Evolutionary conservation across 2,113 vertebrate genomes (phyloP).

Genomic region (Amblyornis subalaris): DNA sequence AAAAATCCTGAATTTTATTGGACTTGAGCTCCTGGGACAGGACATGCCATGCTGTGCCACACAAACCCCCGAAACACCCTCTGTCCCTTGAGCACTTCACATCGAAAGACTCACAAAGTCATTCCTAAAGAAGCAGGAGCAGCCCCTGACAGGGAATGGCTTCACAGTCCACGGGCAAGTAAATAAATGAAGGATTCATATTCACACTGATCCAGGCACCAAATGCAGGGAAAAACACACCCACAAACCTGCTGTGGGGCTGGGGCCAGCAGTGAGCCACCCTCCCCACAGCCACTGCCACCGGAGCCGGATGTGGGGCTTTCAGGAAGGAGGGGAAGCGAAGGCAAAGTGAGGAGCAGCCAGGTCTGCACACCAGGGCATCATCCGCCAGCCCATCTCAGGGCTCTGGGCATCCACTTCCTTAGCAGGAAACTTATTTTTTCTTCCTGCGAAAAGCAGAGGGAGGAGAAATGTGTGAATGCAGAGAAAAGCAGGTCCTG

Average conservation of each 20-base stretch:
- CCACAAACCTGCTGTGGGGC: fast-evolving
- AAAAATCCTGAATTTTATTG: slow-evolving; percentile 14
- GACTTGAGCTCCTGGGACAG: neutral
- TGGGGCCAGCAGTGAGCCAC: neutral
- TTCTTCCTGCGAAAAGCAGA: slow-evolving; percentile 58
- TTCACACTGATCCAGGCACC: fast-evolving
- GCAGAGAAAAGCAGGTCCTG: fast-evolving
- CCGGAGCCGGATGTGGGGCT: fast-evolving
- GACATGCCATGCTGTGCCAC: fast-evolving
- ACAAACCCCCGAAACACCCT: neutral
- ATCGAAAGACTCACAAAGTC: neutral
- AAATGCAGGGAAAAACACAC: neutral
- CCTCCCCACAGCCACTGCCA: neutral
- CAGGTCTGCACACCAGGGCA: neutral
- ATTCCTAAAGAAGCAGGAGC: neutral
- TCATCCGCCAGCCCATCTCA: fast-evolving
- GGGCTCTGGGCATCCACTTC: neutral
- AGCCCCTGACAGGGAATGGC: neutral
- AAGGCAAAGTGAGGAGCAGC: neutral
- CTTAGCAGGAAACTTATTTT: slow-evolving; percentile 23
- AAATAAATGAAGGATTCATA: fast-evolving
- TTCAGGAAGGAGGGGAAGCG: neutral
- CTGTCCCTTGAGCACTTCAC: fast-evolving
- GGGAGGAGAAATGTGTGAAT: neutral
- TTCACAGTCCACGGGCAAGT: fast-evolving